Evolutionary conservation across 2,797 vertebrate genomes (phyloP).

Genomic region (Ceyx erithaca): DNA sequence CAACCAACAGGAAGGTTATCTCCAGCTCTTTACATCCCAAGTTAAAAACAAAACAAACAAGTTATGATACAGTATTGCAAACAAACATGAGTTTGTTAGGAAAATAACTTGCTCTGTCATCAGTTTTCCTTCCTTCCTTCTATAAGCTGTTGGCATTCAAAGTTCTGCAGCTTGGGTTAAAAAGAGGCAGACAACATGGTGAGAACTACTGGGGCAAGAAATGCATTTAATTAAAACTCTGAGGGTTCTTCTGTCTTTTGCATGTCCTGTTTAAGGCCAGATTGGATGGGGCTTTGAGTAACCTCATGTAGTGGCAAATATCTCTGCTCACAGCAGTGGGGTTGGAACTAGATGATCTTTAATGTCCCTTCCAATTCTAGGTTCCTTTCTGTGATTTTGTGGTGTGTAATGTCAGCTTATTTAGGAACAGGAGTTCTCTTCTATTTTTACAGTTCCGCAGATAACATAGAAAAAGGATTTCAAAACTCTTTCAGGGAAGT

Average conservation of each 20-base stretch:
- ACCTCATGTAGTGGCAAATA: background rate
- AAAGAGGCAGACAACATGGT: background rate
- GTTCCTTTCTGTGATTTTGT: background rate
- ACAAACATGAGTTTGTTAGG: background rate
- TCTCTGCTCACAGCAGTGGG: background rate
- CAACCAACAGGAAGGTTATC: background rate
- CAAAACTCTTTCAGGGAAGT: slow-evolving; percentile 69
- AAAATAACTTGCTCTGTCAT: background rate
- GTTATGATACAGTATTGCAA: background rate
- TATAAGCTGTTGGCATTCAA: background rate
- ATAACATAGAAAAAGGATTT: slow-evolving; percentile 54
- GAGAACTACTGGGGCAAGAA: background rate
- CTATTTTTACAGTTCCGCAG: slow-evolving; percentile 15
- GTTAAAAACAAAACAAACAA: background rate
- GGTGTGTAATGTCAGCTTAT: background rate
- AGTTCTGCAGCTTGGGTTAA: background rate
- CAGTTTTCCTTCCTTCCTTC: slow-evolving; percentile 1
- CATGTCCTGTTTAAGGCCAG: background rate
- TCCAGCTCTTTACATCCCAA: background rate
- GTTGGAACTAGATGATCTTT: background rate
- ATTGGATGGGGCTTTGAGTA: background rate
- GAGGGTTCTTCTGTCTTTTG: background rate
- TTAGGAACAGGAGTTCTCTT: slow-evolving; percentile 33
- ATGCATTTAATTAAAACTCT: background rate
- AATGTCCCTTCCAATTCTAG: background rate